phyloP scores from a whole-genome alignment of 2,113 vertebrate species.

The Symphodus melops region DNA sequence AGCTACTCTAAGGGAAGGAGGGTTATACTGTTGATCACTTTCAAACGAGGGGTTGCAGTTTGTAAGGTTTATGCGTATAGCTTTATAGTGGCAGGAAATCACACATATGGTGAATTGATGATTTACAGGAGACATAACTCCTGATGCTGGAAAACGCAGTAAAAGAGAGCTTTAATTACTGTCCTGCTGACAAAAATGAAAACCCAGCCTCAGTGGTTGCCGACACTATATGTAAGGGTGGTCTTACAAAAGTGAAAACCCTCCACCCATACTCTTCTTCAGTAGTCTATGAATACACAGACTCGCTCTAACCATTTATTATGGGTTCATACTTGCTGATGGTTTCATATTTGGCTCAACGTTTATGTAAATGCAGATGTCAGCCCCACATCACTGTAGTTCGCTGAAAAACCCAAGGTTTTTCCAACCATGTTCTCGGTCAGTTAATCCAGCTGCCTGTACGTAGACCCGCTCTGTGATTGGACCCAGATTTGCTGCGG shows the following conservation, averaged over 20 bases:
- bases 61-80: slow-evolving; percentile 50
- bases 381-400: slow-evolving; percentile 64
- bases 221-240: slow-evolving; percentile 68
- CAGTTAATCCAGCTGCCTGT: slow-evolving; percentile 67
- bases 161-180: slow-evolving; percentile 49
- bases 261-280: slow-evolving; percentile 61
- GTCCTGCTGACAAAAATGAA: slow-evolving; percentile 37
- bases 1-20: slow-evolving; percentile 22
- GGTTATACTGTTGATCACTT: slow-evolving; percentile 29
- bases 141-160: slow-evolving; percentile 19
- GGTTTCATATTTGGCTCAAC: slow-evolving; percentile 69
- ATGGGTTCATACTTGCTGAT: slow-evolving; percentile 72
- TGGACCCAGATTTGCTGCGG: slow-evolving; percentile 68
- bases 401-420: slow-evolving; percentile 66
- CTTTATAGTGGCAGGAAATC: slow-evolving; percentile 60
- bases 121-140: slow-evolving; percentile 18
- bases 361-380: slow-evolving; percentile 74
- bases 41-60: slow-evolving; percentile 51
- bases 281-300: slow-evolving; percentile 76
- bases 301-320: slow-evolving; percentile 71
- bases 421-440: slow-evolving; percentile 70
- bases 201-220: slow-evolving; percentile 19
- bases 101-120: slow-evolving; percentile 43
- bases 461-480: slow-evolving; percentile 56
- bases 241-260: slow-evolving; percentile 64